Evolutionary conservation across 1,140 invertebrate species (phyloP).

Genomic region (Drosophila subpulchrella): DNA sequence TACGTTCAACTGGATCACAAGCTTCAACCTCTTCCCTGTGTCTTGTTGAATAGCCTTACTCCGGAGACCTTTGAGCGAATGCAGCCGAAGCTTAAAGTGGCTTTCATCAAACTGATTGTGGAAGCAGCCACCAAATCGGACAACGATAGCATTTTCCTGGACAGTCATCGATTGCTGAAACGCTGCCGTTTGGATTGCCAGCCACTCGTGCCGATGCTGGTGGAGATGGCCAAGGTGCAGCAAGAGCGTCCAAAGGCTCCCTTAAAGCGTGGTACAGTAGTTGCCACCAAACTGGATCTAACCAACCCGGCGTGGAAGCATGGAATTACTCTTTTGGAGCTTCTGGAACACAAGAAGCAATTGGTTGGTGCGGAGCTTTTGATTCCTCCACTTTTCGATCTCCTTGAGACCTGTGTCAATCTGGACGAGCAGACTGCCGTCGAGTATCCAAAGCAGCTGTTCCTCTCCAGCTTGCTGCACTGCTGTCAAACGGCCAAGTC

Average conservation of each 20-base stretch:
- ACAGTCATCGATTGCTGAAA: conserved; percentile 88
- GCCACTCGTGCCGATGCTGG: conserved; percentile 87
- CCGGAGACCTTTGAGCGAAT: conserved; percentile 86
- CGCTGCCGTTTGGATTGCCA: conserved; percentile 88
- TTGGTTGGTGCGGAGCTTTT: conserved; percentile 87
- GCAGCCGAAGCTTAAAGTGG: conserved; percentile 84
- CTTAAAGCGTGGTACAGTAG: conserved; percentile 53
- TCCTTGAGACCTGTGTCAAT: conserved; percentile 91
- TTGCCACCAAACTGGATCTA: conserved; percentile 53
- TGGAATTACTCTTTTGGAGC: conserved; percentile 92
- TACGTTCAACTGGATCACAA: conserved; percentile 60
- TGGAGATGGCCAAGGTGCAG: conserved; percentile 38
- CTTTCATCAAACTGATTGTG: conserved; percentile 84
- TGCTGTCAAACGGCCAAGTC: conserved; percentile 87
- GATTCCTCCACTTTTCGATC: conserved; percentile 90
- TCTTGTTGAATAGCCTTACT: conserved; percentile 84
- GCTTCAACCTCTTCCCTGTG: conserved; percentile 67
- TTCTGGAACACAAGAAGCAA: conserved; percentile 93
- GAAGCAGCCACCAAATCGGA: conserved; percentile 85
- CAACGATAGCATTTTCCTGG: conserved; percentile 86
- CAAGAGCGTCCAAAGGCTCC: background rate
- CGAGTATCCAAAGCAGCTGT: conserved; percentile 95
- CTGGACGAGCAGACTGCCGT: conserved; percentile 93
- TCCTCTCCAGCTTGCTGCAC: conserved; percentile 91
- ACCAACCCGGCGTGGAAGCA: conserved; percentile 90